phyloP scores from a whole-genome alignment of 2,113 vertebrate genomes.

The Hiodon alosoides region DNA sequence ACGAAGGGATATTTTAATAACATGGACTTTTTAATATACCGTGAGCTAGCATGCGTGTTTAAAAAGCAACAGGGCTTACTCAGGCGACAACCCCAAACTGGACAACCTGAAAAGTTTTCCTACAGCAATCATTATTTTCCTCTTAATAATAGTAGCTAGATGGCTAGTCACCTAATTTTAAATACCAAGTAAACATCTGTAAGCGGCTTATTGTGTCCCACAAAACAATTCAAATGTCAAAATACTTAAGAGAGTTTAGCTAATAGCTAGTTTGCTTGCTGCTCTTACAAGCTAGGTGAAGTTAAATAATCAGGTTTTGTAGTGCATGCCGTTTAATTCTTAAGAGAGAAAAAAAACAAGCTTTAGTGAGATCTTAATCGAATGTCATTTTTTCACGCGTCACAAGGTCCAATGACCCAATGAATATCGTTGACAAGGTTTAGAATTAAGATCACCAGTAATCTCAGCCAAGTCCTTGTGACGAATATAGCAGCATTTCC shows the following conservation, averaged over 20 bases:
- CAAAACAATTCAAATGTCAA: neutral
- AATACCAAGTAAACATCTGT: too few species aligned
- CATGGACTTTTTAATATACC: neutral
- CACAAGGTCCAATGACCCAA: neutral
- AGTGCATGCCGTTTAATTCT: too few species aligned
- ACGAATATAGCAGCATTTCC: neutral
- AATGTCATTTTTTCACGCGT: neutral
- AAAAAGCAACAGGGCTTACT: neutral
- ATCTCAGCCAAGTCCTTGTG: neutral
- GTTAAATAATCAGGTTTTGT: too few species aligned
- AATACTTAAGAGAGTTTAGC: neutral
- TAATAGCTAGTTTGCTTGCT: neutral
- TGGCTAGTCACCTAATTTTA: too few species aligned
- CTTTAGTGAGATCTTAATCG: too few species aligned
- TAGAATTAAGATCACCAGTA: neutral
- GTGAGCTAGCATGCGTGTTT: neutral
- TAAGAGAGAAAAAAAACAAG: too few species aligned
- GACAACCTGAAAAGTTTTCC: slow-evolving; percentile 1
- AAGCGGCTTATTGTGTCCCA: neutral
- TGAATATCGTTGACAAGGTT: neutral
- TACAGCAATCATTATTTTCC: too few species aligned
- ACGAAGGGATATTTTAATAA: neutral
- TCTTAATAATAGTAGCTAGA: too few species aligned
- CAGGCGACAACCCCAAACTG: neutral
- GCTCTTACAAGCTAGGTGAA: too few species aligned